Evolutionary conservation across 2,888 invertebrate species (phyloP).

Genomic region (Lycaena phlaeas): DNA sequence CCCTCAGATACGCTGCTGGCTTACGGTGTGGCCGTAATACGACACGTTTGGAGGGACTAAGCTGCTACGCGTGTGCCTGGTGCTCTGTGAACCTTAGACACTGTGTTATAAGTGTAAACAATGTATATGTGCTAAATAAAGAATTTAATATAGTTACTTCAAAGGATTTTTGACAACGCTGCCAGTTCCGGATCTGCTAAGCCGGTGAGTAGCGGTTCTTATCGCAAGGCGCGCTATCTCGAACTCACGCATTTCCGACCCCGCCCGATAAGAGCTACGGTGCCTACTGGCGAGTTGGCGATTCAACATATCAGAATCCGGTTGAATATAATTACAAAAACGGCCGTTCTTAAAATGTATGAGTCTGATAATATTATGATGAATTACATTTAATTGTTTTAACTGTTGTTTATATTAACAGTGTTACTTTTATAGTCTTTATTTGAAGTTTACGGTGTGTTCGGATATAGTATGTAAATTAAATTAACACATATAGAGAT

Average conservation of each 20-base stretch:
- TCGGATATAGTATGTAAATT: too few species aligned
- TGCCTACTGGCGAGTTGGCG: conserved; percentile 23
- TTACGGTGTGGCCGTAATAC: conserved; percentile 71
- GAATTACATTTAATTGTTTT: too few species aligned
- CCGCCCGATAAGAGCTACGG: conserved; percentile 62
- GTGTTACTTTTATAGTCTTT: too few species aligned
- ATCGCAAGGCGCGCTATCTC: conserved; percentile 67
- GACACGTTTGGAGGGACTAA: conserved; percentile 71
- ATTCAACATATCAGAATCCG: conserved; percentile 14
- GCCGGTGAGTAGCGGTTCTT: conserved; percentile 70
- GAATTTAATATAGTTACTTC: conserved; percentile 34
- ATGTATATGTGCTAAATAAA: conserved; percentile 60
- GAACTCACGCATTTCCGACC: conserved; percentile 72
- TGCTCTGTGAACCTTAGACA: conserved; percentile 63
- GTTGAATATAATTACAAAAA: conserved; percentile 8
- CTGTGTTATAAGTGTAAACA: conserved; percentile 63
- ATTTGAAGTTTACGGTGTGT: too few species aligned
- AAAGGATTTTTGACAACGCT: conserved; percentile 62
- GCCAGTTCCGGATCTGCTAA: conserved; percentile 69
- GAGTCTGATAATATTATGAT: too few species aligned
- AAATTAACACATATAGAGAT: too few species aligned
- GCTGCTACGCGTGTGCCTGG: conserved; percentile 62
- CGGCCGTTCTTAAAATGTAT: too few species aligned
- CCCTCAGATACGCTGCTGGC: conserved; percentile 74
- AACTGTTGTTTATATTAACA: too few species aligned